phyloP scores from a whole-genome alignment of 2,797 vertebrate genomes.

The Chloroceryle amazona region DNA sequence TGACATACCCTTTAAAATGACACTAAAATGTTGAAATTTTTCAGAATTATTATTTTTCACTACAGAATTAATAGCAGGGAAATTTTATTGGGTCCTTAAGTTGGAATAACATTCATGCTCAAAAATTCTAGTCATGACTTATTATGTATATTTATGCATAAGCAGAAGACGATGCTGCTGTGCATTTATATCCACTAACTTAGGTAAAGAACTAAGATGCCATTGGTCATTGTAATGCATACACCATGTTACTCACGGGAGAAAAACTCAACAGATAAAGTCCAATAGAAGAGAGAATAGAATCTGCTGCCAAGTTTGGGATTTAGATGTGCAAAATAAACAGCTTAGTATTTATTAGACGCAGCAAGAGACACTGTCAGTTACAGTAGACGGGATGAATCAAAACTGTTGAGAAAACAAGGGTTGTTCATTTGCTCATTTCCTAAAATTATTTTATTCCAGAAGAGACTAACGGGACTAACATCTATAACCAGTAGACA shows the following conservation, averaged over 20 bases:
- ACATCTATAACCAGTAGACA: neutral
- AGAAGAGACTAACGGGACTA: neutral
- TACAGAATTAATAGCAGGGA: neutral
- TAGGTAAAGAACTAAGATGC: conserved; percentile 50
- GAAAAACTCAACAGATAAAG: conserved; percentile 51
- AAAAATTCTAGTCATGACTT: neutral
- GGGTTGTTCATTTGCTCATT: neutral
- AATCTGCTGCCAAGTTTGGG: neutral
- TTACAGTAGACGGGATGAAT: neutral
- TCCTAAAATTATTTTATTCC: neutral
- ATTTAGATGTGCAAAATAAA: conserved; percentile 6
- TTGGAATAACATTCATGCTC: neutral
- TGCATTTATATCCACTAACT: conserved; percentile 32
- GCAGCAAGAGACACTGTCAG: neutral
- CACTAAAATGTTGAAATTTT: neutral
- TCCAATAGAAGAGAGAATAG: conserved; percentile 2
- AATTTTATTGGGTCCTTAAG: neutral
- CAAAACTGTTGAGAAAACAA: conserved; percentile 3
- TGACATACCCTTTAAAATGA: neutral
- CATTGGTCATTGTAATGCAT: conserved; percentile 36
- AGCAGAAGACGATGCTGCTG: conserved; percentile 20
- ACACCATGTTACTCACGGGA: conserved; percentile 15
- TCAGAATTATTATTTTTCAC: neutral
- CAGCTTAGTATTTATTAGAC: conserved; percentile 31
- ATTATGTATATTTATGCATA: conserved; percentile 32